Evolutionary conservation across 2,888 invertebrate genomes (phyloP).

Genomic region (Agriopis aurantiaria): DNA sequence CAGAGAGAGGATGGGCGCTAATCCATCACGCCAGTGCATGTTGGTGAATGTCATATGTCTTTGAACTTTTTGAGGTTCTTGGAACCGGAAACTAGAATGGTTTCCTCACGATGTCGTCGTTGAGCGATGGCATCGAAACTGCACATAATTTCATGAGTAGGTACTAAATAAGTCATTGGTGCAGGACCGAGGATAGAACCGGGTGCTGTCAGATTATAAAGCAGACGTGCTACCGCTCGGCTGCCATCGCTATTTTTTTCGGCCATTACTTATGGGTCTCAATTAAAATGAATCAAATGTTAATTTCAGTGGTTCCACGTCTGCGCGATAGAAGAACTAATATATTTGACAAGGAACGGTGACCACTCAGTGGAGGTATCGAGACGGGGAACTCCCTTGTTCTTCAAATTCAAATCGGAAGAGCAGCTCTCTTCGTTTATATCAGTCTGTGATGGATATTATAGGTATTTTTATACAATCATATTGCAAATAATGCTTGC

Average conservation of each 20-base stretch:
- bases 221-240: no score
- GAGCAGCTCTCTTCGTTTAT: conserved; percentile 92
- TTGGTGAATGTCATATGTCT: no score
- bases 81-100: no score
- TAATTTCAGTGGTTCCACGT: conserved; percentile 89
- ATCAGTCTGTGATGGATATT: conserved; percentile 94
- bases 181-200: no score
- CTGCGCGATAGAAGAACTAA: conserved; percentile 93
- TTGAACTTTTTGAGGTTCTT: no score
- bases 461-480: conserved; percentile 79
- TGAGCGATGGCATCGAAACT: no score
- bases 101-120: no score
- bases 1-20: no score
- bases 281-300: not conserved
- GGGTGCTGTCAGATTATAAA: not conserved
- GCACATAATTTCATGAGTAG: no score
- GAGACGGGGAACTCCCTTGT: conserved; percentile 91
- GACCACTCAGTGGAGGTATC: conserved; percentile 92
- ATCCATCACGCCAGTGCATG: no score
- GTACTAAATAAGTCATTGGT: no score
- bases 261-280: not conserved
- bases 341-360: conserved; percentile 91
- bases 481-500: not conserved
- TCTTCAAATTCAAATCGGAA: conserved; percentile 89
- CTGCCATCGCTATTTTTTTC: no score